Percentiles rank a stretch among this genome's conserved stretches.
Evolutionary conservation across 92 coral and sea anemone species (phyloP).

Genomic region (Heteractis magnifica): DNA sequence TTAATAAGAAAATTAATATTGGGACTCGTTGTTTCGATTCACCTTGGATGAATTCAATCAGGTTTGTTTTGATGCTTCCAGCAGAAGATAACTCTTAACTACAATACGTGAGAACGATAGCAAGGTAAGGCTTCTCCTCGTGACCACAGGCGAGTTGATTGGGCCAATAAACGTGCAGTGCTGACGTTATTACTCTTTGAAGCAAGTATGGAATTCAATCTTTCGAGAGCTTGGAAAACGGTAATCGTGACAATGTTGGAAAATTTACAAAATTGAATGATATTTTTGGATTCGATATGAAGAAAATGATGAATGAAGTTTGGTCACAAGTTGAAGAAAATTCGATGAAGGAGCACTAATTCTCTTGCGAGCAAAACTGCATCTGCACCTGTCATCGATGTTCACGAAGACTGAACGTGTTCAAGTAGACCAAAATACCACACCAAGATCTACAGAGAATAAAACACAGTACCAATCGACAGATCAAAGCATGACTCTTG

Average conservation of each 20-base stretch:
- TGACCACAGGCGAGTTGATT: not conserved
- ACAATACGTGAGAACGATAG: not conserved
- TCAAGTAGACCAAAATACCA: not conserved
- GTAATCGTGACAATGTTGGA: not conserved
- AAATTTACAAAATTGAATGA: not conserved
- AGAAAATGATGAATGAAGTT: not conserved
- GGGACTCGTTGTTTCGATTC: not conserved
- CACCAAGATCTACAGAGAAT: not conserved
- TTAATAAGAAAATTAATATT: not conserved
- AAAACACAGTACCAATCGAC: not conserved
- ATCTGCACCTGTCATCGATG: constrained; percentile 14
- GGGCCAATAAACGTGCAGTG: not conserved
- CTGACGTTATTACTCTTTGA: not conserved
- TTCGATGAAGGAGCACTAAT: not conserved
- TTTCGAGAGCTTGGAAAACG: constrained; percentile 8
- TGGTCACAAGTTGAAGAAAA: not conserved
- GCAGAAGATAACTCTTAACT: not conserved
- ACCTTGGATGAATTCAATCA: not conserved
- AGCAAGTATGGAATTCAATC: not conserved
- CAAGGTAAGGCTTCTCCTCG: not conserved
- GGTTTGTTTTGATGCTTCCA: not conserved
- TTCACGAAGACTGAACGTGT: constrained; percentile 17
- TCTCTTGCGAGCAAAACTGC: not conserved
- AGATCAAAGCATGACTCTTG: not conserved
- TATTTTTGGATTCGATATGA: not conserved